Evolutionary conservation across 2,113 vertebrate species (phyloP), one percentile per base, ranked within the genome.

Genomic region (Rhinoderma darwinii): DNA sequence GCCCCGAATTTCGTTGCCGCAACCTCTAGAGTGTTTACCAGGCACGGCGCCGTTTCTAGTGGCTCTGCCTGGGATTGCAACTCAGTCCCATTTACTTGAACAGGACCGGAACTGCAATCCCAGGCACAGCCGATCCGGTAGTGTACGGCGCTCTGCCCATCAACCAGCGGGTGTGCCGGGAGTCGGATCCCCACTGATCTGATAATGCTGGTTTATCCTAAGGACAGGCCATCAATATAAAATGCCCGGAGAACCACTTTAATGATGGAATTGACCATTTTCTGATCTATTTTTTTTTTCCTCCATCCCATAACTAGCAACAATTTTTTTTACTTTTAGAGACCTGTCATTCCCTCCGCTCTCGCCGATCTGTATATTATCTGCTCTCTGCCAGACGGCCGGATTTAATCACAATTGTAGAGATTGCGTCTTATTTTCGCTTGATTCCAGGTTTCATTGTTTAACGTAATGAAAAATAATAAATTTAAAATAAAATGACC

Each of bases 381-480:
- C 41, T 2, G 3, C 27, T 30, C 30, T 25, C 76, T 54, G 27
- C 75, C 75, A 78, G 75, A 56, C 72, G 14, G 72, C 39, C 9
- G 41, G 39, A 35, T 56, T 35, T 15, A 39, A 12, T 22, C 30
- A 54, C 35, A 79, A 79, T 22, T 77, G 74, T 27, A 7, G 43
- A 50, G 44, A 1, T 56, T 35, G 27, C 75, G 35, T 56, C 76
- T 56, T 54, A 79, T 35, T 56, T 37, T 50, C 76, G 39, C 47
- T 56, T 78, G 9, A 35, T 78, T 79, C 30, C 76, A 56, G 18
- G 27, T 25, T 54, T 79, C 76, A 56, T 79, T 79, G 47, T 56
- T 79, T 56, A 25, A 35, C 20, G 32, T 56, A 30, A 37, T 79
- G 50, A 6, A 37, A 79, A 79, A 56, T n/a, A n/a, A 44, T 75